These are phyloP conservation scores for Melanerpes aurifrons DNA, from an alignment of 2,113 vertebrate genomes.

Conservation along the genomic window DNA sequence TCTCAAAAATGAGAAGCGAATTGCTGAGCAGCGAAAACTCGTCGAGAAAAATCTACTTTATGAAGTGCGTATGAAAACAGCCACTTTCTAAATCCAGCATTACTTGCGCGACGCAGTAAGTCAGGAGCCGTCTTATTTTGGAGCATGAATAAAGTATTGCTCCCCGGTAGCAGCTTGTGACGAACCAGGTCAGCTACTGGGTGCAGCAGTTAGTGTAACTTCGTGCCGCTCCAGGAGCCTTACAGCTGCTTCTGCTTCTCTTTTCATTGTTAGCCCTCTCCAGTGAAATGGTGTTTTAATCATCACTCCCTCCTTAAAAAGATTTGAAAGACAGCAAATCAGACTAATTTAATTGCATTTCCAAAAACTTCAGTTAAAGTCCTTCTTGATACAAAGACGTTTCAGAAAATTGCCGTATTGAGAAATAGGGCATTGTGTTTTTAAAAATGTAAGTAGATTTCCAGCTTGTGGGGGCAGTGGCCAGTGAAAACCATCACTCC, in stretches of 20 bases:
- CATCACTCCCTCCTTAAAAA: not conserved
- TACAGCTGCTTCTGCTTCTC: not conserved
- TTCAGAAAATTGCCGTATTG: not conserved
- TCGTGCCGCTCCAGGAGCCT: not conserved
- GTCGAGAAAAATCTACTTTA: not conserved
- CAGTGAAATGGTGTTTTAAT: accelerated
- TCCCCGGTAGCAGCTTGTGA: not conserved
- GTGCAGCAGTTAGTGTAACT: not conserved
- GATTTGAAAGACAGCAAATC: not conserved
- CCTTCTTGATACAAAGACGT: not conserved
- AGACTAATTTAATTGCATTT: not conserved
- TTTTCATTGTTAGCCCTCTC: not conserved
- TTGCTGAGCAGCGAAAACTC: not conserved
- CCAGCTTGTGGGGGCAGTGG: not conserved
- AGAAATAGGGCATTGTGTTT: accelerated
- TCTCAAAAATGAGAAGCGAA: not conserved
- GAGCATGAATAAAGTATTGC: not conserved
- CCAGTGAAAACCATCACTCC: not conserved
- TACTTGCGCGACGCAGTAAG: not conserved
- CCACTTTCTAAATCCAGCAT: not conserved
- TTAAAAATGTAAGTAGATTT: not conserved
- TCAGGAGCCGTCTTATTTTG: not conserved
- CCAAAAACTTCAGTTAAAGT: not conserved
- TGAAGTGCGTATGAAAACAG: not conserved
- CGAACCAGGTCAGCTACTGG: not conserved